Conservation (phyloP, 2,888 invertebrate genomes). For the Seira ritae region DNA sequence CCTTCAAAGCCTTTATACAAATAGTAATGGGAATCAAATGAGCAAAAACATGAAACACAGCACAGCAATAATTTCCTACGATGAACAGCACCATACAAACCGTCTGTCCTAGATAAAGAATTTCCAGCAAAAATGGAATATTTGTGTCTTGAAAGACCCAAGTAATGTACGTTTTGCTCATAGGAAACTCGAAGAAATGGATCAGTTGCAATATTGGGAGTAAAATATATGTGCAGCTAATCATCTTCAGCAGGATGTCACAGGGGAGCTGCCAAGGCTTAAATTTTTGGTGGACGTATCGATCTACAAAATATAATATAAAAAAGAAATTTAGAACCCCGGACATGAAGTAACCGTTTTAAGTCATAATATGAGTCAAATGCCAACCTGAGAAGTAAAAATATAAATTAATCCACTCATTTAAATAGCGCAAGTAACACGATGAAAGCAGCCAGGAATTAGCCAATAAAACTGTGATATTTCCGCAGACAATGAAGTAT, state of each 20-base stretch:
- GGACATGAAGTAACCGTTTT: too few relatives aligned
- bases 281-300: not conserved
- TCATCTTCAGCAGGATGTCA: not conserved
- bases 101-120: not conserved
- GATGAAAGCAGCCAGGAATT: not conserved
- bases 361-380: too few relatives aligned
- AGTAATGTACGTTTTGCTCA: slow-evolving; percentile 28
- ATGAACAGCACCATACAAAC: not conserved
- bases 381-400: not conserved
- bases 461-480: not conserved
- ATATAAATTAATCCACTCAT: not conserved
- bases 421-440: not conserved
- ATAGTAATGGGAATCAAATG: not conserved
- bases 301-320: not conserved
- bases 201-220: slow-evolving; percentile 9
- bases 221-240: not conserved
- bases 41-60: not conserved
- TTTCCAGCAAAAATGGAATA: not conserved
- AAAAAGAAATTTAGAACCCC: too few relatives aligned
- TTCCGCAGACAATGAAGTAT: not conserved
- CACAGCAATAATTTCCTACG: not conserved
- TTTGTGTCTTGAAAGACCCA: not conserved
- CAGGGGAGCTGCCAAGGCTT: slow-evolving; percentile 16
- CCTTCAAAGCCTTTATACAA: not conserved
- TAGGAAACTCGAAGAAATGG: slow-evolving; percentile 30